Percentiles rank a stretch among this genome's conserved stretches.
Conservation (phyloP, 2,113 vertebrate genomes). For the Centropus unirufus region DNA sequence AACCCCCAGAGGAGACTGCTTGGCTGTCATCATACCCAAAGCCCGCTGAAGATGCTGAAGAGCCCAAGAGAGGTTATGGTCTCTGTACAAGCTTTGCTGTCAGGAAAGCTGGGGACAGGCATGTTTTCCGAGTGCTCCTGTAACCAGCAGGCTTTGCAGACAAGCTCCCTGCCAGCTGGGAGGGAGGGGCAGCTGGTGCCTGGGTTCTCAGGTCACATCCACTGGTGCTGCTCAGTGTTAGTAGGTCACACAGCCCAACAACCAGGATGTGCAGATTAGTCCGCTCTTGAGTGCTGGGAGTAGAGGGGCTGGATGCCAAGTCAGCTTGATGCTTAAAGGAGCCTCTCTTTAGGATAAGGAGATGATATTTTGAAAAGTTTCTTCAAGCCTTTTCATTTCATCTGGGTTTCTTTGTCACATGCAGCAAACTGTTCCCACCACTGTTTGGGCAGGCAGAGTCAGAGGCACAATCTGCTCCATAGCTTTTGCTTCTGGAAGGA, state of each 20-base stretch:
- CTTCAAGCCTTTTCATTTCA: background rate
- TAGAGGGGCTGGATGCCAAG: background rate
- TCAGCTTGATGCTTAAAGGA: background rate
- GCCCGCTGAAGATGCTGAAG: background rate
- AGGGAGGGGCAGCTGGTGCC: background rate
- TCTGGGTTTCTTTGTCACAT: background rate
- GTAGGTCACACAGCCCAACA: background rate
- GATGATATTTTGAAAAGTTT: background rate
- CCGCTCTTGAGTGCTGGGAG: background rate
- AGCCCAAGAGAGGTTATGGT: background rate
- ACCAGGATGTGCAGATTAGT: background rate
- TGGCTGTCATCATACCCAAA: background rate
- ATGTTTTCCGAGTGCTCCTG: fast-evolving
- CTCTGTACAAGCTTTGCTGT: fast-evolving
- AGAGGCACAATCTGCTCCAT: background rate
- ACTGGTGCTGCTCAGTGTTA: fast-evolving
- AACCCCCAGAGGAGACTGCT: background rate
- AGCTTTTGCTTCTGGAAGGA: background rate
- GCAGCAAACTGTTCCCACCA: background rate
- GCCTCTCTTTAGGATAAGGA: fast-evolving
- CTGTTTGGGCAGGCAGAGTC: background rate
- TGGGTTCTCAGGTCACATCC: background rate
- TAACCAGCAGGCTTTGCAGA: background rate
- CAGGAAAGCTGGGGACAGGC: background rate
- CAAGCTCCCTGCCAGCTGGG: background rate